phyloP scores from a whole-genome alignment of 2,888 invertebrate species.

The Neria commutata region DNA sequence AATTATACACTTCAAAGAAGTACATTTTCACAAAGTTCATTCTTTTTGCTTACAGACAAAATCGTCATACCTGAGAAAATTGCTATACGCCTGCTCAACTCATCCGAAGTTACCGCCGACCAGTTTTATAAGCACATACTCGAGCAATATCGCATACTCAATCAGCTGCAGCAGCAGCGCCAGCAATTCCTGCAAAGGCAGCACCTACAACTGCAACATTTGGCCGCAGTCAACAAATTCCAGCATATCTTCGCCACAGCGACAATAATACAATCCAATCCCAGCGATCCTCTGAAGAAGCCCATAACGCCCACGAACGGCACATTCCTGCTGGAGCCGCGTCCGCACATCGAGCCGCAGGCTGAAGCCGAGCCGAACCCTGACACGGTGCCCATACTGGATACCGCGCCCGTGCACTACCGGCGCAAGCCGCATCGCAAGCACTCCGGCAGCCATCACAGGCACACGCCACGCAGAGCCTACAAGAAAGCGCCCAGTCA shows the following conservation, averaged over 20 bases:
- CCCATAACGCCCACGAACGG: constrained; percentile 36
- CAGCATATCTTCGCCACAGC: constrained; percentile 57
- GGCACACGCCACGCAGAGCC: constrained; percentile 35
- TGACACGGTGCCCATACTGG: constrained; percentile 24
- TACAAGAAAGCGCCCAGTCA: constrained; percentile 25
- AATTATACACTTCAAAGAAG: neutral
- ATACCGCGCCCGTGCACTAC: constrained; percentile 26
- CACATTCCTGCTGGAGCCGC: constrained; percentile 41
- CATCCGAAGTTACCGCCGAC: constrained; percentile 59
- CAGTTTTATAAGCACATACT: constrained; percentile 61
- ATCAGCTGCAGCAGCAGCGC: constrained; percentile 50
- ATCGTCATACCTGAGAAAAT: constrained; percentile 62
- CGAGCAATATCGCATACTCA: constrained; percentile 54
- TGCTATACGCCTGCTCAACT: constrained; percentile 59
- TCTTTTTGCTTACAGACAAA: constrained; percentile 58
- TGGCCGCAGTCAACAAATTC: constrained; percentile 52
- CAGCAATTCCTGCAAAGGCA: constrained; percentile 54
- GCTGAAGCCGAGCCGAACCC: constrained; percentile 23
- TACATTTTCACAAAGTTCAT: neutral
- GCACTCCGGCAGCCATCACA: constrained; percentile 52
- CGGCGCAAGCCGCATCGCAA: constrained; percentile 52
- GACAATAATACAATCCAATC: constrained; percentile 55
- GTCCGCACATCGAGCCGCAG: constrained; percentile 17
- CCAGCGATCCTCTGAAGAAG: constrained; percentile 42
- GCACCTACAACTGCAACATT: constrained; percentile 51